Percentiles rank a stretch among this genome's conserved stretches.
These are phyloP conservation scores for Rugalucina vietnamica DNA, from an alignment of 2,888 invertebrate genomes.

Conservation along the genomic window DNA sequence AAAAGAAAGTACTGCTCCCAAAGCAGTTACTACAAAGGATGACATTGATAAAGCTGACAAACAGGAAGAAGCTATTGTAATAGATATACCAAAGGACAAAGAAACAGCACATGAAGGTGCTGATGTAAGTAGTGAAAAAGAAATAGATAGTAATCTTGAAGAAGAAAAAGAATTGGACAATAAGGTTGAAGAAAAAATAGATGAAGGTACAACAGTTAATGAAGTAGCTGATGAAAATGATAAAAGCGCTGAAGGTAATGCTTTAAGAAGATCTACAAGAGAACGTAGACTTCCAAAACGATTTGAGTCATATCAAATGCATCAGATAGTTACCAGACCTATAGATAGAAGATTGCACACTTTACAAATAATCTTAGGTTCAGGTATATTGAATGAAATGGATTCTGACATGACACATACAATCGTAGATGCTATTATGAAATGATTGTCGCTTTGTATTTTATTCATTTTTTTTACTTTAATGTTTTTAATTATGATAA, in stretches of 20 bases:
- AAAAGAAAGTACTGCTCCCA: not conserved
- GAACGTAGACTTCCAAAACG: not conserved
- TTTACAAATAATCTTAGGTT: not conserved
- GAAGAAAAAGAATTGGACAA: no score
- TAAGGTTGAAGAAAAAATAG: no score
- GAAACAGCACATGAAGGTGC: no score
- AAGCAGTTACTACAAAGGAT: not conserved
- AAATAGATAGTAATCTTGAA: not conserved
- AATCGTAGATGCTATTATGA: no score
- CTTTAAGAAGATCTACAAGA: not conserved
- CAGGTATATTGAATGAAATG: slow-evolving; percentile 6
- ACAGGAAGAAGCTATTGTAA: no score
- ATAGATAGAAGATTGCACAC: not conserved
- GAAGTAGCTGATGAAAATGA: no score
- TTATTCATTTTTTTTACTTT: no score
- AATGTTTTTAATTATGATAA: no score
- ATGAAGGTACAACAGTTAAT: no score
- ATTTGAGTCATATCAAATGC: not conserved
- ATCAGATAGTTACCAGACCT: not conserved
- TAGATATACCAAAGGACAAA: no score
- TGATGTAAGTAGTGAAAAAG: not conserved
- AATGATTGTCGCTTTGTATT: no score
- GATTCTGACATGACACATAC: not conserved
- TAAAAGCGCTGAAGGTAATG: no score
- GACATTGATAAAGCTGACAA: not conserved